Conservation (phyloP, 2,797 vertebrate species). For the Muscicapa striata region DNA sequence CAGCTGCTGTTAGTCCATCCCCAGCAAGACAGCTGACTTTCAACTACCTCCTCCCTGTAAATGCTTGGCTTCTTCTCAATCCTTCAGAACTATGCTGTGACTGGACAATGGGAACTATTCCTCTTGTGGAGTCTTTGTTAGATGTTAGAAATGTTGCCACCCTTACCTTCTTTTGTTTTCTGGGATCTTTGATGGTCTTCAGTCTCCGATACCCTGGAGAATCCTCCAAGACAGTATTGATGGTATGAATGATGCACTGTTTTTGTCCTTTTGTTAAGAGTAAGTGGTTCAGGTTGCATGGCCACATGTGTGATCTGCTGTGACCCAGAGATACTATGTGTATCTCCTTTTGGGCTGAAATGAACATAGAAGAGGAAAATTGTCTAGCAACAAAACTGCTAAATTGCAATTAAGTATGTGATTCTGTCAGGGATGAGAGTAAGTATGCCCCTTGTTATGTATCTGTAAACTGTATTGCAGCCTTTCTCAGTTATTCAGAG, state of each 20-base stretch:
- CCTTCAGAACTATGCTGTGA: constrained; percentile 97
- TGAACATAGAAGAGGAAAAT: background rate
- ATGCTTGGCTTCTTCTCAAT: constrained; percentile 95
- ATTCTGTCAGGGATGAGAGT: background rate
- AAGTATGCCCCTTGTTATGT: background rate
- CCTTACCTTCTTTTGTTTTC: constrained; percentile 85
- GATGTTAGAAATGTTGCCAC: constrained; percentile 93
- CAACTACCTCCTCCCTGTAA: constrained; percentile 97
- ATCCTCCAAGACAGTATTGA: constrained; percentile 92
- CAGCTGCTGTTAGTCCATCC: constrained; percentile 94
- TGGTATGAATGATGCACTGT: constrained; percentile 81
- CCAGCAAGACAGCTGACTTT: constrained; percentile 94
- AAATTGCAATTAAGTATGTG: background rate
- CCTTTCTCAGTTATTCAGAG: background rate
- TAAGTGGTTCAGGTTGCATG: background rate
- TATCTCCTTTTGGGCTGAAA: background rate
- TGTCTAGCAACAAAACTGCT: background rate
- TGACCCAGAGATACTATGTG: background rate
- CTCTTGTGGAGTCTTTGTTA: constrained; percentile 90
- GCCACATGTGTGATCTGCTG: background rate
- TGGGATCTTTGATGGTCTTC: constrained; percentile 86
- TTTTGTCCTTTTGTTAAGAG: background rate
- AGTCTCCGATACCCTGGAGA: constrained; percentile 86
- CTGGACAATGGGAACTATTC: constrained; percentile 99
- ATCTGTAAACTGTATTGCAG: background rate